Evolutionary conservation across 2,113 vertebrate species (phyloP).

Genomic region (Lutjanus erythropterus): DNA sequence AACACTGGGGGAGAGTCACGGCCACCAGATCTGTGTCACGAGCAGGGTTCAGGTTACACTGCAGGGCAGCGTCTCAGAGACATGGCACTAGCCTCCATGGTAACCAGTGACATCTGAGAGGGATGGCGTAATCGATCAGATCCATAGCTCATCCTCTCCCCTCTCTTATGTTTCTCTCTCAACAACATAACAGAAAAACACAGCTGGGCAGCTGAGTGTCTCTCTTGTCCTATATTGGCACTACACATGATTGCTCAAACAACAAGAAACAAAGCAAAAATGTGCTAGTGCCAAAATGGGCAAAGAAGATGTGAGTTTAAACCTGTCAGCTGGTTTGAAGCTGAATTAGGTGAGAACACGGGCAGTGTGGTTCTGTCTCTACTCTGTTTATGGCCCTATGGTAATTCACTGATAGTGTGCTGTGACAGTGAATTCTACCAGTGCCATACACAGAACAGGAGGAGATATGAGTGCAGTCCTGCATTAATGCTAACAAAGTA

Average conservation of each 20-base stretch:
- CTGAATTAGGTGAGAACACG: not conserved
- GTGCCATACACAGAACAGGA: constrained; percentile 99
- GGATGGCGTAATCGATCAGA: constrained; percentile 52
- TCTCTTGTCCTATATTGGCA: constrained; percentile 97
- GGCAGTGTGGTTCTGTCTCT: constrained; percentile 93
- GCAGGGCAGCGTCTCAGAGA: constrained; percentile 33
- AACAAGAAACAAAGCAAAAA: constrained; percentile 96
- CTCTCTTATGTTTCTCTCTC: not conserved
- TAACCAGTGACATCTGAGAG: constrained; percentile 66
- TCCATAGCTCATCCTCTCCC: constrained; percentile 30
- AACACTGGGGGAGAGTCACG: constrained; percentile 88
- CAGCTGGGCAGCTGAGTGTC: constrained; percentile 51
- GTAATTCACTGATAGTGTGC: constrained; percentile 99
- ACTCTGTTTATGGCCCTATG: constrained; percentile 99
- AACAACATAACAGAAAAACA: not conserved
- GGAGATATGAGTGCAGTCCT: constrained; percentile 65
- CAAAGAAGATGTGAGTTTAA: constrained; percentile 78
- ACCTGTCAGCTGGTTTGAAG: not conserved
- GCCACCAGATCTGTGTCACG: constrained; percentile 39
- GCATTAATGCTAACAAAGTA: not conserved
- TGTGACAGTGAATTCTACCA: constrained; percentile 99
- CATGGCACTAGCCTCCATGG: constrained; percentile 53
- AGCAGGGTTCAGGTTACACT: constrained; percentile 65
- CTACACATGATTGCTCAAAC: constrained; percentile 99
- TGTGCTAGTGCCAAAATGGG: constrained; percentile 99